Conservation (phyloP, 2,888 invertebrate species). For the Osedax fenrisi region DNA sequence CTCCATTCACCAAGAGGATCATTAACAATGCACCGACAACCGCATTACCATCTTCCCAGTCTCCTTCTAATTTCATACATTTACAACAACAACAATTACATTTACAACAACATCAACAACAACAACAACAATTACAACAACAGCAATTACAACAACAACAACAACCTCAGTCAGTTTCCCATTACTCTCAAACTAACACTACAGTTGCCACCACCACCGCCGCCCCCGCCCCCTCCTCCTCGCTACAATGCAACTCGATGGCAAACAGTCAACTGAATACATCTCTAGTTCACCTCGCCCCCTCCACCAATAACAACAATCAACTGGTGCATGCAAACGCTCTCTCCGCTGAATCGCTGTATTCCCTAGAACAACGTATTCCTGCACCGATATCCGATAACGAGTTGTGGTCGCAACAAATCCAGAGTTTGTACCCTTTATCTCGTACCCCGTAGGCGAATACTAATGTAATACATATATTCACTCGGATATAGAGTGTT, state of each 20-base stretch:
- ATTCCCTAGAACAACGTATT: background rate
- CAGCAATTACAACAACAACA: conserved; percentile 9
- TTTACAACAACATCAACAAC: conserved; percentile 22
- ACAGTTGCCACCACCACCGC: no score
- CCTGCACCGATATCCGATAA: background rate
- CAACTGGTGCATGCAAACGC: no score
- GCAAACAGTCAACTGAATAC: background rate
- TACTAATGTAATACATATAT: no score
- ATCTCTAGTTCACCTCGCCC: background rate
- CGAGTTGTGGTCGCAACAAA: background rate
- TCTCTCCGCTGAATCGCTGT: no score
- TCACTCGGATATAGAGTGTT: no score
- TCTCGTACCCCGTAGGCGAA: no score
- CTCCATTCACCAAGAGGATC: no score
- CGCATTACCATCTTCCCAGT: background rate
- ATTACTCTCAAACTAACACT: no score
- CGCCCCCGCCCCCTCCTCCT: no score
- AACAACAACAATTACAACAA: conserved; percentile 9
- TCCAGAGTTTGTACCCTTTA: background rate
- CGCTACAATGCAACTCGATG: no score
- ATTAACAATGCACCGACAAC: no score
- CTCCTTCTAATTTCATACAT: conserved; percentile 12
- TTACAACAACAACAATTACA: conserved; percentile 33
- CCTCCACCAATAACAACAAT: no score
- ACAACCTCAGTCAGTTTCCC: conserved; percentile 1